Base-by-base conservation (phyloP, 2,888 invertebrate genomes). In the Tuberolachnus salignus region DNA sequence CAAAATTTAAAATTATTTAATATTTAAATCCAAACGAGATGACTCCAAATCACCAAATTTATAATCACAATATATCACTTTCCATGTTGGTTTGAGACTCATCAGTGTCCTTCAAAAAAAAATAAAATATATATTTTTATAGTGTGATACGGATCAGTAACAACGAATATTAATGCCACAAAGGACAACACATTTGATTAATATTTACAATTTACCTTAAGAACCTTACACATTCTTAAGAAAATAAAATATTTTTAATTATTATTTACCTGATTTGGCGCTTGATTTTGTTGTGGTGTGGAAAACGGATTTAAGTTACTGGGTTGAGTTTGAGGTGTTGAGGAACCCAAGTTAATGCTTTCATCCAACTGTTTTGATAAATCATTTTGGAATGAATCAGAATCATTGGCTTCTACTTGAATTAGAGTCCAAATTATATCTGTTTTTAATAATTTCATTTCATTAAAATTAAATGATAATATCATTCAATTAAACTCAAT, bases 351-450 rank as follows among this genome's bases (percentile, higher is more conserved):
- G 82, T 87, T 88, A 82, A 87, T 88, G 82, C 89, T 87, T 82
- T 87, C 85, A n/a, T 86, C 86, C 84, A 88, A 84, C 82, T 88
- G 88, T 83, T 88, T 88, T 23, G 88, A 88, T 46, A 88, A 84
- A 75, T 82, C 82, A 71, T 80, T 81, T 69, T 78, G 75, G 34
- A 82, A 81, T 19, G 82, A 81, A 21, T 81, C 80, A 49, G 82
- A 81, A 21, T 81, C 80, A 44, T 91, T 91, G 84, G 93, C 92
- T 82, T 91, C 92, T 53, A 95, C 94, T 64, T 90, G 90, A 71
- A 94, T 87, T 84, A 94, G 92, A 82, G 92, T 91, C 92, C 92
- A 93, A 84, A 94, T 90, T 80, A 91, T 89, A 86, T 94, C 94
- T 94, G 85, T 80, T 87, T 87, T 61, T 83, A 82, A 81, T 81